These are phyloP conservation scores for Hololepta plana DNA, from an alignment of 2,888 invertebrate genomes.

Conservation along the genomic window DNA sequence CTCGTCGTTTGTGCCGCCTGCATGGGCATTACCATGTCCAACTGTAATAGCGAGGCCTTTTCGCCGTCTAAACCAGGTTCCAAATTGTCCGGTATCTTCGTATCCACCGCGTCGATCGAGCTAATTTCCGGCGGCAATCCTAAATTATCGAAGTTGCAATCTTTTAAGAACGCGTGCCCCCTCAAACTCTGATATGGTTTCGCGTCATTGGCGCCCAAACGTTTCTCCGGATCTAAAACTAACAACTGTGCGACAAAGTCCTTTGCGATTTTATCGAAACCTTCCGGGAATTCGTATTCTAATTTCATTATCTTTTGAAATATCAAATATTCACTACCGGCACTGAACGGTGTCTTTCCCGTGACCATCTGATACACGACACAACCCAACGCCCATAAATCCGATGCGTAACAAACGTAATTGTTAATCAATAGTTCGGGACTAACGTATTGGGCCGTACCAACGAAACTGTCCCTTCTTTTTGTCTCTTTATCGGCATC, in stretches of 20 bases:
- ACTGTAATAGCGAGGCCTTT: slow-evolving; percentile 51
- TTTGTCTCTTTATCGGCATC: slow-evolving; percentile 23
- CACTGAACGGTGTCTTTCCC: slow-evolving; percentile 82
- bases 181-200: slow-evolving; percentile 66
- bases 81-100: slow-evolving; percentile 48
- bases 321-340: slow-evolving; percentile 84
- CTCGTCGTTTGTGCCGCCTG: slow-evolving; percentile 11
- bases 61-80: slow-evolving; percentile 78
- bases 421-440: slow-evolving; percentile 84
- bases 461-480: slow-evolving; percentile 79
- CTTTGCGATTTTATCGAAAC: slow-evolving; percentile 70
- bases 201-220: slow-evolving; percentile 68
- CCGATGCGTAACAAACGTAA: slow-evolving; percentile 54
- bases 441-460: slow-evolving; percentile 97
- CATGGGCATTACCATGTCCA: slow-evolving; percentile 16
- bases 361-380: slow-evolving; percentile 94
- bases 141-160: slow-evolving; percentile 66
- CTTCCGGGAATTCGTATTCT: slow-evolving; percentile 84
- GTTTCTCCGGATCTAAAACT: slow-evolving; percentile 58
- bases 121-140: slow-evolving; percentile 62
- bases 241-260: slow-evolving; percentile 76
- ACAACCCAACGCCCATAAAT: slow-evolving; percentile 96
- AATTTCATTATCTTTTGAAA: slow-evolving; percentile 88
- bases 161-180: slow-evolving; percentile 71
- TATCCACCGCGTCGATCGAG: not conserved